Evolutionary conservation across 2,113 vertebrate species (phyloP).

Genomic region (Stegastes partitus): DNA sequence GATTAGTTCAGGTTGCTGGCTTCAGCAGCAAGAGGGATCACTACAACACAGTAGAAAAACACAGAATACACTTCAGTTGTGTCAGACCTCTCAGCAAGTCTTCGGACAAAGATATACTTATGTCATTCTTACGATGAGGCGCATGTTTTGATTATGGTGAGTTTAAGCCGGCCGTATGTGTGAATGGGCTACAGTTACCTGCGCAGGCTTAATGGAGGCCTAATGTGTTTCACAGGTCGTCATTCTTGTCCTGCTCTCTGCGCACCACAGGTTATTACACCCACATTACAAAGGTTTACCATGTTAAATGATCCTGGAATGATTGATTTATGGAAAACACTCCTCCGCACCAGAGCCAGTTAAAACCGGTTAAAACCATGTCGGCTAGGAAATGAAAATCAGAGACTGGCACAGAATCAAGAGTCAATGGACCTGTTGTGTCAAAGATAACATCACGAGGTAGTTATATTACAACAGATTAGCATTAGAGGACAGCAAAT

Average conservation of each 20-base stretch:
- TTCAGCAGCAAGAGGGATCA: constrained; percentile 40
- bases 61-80: constrained; percentile 26
- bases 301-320: constrained; percentile 57
- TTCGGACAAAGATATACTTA: constrained; percentile 42
- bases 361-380: constrained; percentile 60
- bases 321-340: constrained; percentile 56
- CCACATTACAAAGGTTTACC: constrained; percentile 51
- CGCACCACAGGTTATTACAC: constrained; percentile 34
- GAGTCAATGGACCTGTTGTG: background rate
- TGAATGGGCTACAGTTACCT: constrained; percentile 38
- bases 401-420: constrained; percentile 10
- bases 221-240: constrained; percentile 25
- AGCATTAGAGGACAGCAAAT: background rate
- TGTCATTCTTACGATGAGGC: constrained; percentile 10
- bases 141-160: constrained; percentile 35
- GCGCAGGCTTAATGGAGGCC: constrained; percentile 3
- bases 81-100: constrained; percentile 50
- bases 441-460: constrained; percentile 35
- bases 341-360: constrained; percentile 34
- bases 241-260: constrained; percentile 14
- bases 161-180: constrained; percentile 9
- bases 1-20: constrained; percentile 78
- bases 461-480: constrained; percentile 9
- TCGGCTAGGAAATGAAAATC: constrained; percentile 13
- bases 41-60: constrained; percentile 44